Evolutionary conservation across 1,140 invertebrate genomes (phyloP).

Genomic region (Patella vulgata): DNA sequence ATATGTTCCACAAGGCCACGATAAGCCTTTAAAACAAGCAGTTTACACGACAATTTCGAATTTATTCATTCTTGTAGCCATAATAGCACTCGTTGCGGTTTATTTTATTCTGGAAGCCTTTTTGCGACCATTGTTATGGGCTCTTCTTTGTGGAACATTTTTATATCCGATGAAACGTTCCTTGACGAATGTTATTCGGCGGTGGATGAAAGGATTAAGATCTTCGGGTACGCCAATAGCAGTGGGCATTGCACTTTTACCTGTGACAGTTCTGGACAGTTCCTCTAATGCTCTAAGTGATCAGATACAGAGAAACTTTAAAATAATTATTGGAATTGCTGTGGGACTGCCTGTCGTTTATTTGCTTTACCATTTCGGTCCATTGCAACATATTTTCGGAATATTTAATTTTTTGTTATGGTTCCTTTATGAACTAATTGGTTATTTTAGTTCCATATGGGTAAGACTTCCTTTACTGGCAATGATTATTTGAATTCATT

Average conservation of each 20-base stretch:
- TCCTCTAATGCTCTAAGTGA: constrained; percentile 77
- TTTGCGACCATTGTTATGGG: constrained; percentile 92
- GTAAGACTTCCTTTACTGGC: constrained; percentile 41
- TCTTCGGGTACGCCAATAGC: constrained; percentile 68
- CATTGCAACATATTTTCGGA: constrained; percentile 52
- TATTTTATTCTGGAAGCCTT: constrained; percentile 90
- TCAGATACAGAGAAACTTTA: constrained; percentile 56
- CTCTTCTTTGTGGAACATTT: constrained; percentile 88
- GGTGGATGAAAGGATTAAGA: constrained; percentile 73
- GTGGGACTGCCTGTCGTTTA: constrained; percentile 53
- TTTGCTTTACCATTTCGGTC: constrained; percentile 63
- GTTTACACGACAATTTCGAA: constrained; percentile 64
- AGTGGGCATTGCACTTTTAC: constrained; percentile 78
- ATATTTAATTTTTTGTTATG: constrained; percentile 43
- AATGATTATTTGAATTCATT: not conserved
- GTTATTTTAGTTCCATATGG: constrained; percentile 62
- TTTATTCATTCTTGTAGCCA: constrained; percentile 59
- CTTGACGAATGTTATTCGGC: constrained; percentile 75
- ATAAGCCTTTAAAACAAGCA: constrained; percentile 76
- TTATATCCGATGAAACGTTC: constrained; percentile 88
- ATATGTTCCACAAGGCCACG: constrained; percentile 70
- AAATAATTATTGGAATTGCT: constrained; percentile 50
- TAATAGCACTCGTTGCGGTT: constrained; percentile 71
- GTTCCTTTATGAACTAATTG: constrained; percentile 56
- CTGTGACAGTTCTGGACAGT: constrained; percentile 75